phyloP scores from a whole-genome alignment of 2,113 vertebrate genomes.

The Dicentrarchus labrax region DNA sequence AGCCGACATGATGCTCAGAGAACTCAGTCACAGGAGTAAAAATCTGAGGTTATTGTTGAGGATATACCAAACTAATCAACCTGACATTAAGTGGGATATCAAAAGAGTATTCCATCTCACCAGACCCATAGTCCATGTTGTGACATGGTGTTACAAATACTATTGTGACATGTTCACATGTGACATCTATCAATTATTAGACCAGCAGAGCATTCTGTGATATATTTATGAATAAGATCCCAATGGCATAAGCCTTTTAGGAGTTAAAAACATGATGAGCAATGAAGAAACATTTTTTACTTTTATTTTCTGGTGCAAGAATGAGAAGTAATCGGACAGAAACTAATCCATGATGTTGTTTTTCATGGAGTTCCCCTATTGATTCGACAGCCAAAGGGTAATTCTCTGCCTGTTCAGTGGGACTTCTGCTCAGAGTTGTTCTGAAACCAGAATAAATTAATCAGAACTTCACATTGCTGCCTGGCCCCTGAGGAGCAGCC shows the following conservation, averaged over 20 bases:
- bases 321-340: not conserved
- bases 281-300: not conserved
- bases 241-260: not conserved
- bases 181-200: not conserved
- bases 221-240: not conserved
- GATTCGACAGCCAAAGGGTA: conserved; percentile 16
- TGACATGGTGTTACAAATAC: not conserved
- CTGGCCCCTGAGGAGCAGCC: conserved; percentile 38
- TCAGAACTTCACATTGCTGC: conserved; percentile 42
- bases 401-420: conserved; percentile 14
- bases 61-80: too few species aligned
- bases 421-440: conserved; percentile 36
- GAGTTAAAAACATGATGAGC: not conserved
- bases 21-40: not conserved
- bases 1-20: not conserved
- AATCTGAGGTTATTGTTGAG: not conserved
- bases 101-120: too few species aligned
- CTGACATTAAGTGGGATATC: too few species aligned
- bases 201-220: not conserved
- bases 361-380: conserved; percentile 41
- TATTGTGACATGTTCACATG: not conserved
- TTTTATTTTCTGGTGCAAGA: not conserved
- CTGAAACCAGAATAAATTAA: conserved; percentile 61
- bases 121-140: too few species aligned
- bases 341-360: conserved; percentile 24